phyloP scores from a whole-genome alignment of 2,113 vertebrate genomes.

The Ardeotis arabs region DNA sequence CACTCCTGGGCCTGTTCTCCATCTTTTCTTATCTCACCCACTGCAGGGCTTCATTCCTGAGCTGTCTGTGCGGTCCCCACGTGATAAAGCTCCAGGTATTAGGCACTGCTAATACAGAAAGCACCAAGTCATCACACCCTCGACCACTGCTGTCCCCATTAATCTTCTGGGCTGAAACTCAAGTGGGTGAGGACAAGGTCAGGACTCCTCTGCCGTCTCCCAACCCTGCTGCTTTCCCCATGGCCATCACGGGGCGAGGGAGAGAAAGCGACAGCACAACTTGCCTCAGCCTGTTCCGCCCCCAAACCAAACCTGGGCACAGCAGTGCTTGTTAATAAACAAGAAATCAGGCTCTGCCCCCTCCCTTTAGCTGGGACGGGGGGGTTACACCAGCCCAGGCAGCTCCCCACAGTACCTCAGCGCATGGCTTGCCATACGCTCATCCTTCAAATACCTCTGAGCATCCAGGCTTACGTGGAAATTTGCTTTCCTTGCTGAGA shows the following conservation, averaged over 20 bases:
- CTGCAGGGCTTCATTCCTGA: neutral
- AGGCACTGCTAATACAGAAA: neutral
- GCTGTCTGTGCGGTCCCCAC: rapidly evolving
- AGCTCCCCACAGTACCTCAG: rapidly evolving
- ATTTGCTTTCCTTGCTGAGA: neutral
- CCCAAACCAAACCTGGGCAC: neutral
- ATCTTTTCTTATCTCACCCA: neutral
- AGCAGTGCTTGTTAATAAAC: neutral
- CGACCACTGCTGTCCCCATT: neutral
- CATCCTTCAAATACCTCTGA: neutral
- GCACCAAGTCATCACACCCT: neutral
- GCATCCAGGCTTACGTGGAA: neutral
- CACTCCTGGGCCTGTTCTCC: neutral
- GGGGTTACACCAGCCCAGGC: neutral
- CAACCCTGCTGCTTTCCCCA: neutral
- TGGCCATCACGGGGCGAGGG: rapidly evolving
- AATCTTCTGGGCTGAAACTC: neutral
- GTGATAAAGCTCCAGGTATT: neutral
- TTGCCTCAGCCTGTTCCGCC: neutral
- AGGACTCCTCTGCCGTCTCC: neutral
- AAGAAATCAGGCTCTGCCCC: neutral
- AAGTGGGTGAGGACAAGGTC: neutral
- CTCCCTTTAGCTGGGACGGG: neutral
- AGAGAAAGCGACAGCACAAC: neutral
- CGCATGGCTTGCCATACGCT: rapidly evolving